Evolutionary conservation across 2,888 invertebrate species (phyloP).

Genomic region (Idaea biselata): DNA sequence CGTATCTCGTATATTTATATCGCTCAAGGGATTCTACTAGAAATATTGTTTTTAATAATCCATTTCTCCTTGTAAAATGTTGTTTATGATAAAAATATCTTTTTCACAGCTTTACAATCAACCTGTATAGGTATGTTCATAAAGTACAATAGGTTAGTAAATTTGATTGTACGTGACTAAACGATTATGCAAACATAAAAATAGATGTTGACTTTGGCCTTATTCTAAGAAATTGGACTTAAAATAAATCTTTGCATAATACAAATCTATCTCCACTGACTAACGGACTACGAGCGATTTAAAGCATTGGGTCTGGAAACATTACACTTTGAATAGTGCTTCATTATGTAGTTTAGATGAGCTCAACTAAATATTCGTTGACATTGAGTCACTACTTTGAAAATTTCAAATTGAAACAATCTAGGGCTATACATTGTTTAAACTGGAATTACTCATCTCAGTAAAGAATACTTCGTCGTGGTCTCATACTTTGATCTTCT

Average conservation of each 20-base stretch:
- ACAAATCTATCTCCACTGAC: neutral
- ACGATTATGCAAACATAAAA: constrained; percentile 19
- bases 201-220: constrained; percentile 9
- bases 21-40: too few species aligned
- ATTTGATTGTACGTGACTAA: constrained; percentile 27
- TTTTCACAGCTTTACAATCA: neutral
- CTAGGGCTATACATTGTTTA: too few species aligned
- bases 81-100: too few species aligned
- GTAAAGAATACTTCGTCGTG: too few species aligned
- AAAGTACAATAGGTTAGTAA: constrained; percentile 11
- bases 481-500: too few species aligned
- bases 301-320: neutral
- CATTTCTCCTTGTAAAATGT: neutral
- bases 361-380: neutral
- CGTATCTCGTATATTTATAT: too few species aligned
- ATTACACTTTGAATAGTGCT: neutral
- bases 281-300: neutral
- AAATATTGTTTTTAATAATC: constrained; percentile 5
- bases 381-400: neutral
- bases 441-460: too few species aligned
- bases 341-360: neutral
- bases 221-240: neutral
- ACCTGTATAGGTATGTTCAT: neutral
- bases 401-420: too few species aligned
- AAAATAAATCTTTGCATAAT: neutral